Evolutionary conservation across 2,888 invertebrate species (phyloP).

Genomic region (Conops quadrifasciatus): DNA sequence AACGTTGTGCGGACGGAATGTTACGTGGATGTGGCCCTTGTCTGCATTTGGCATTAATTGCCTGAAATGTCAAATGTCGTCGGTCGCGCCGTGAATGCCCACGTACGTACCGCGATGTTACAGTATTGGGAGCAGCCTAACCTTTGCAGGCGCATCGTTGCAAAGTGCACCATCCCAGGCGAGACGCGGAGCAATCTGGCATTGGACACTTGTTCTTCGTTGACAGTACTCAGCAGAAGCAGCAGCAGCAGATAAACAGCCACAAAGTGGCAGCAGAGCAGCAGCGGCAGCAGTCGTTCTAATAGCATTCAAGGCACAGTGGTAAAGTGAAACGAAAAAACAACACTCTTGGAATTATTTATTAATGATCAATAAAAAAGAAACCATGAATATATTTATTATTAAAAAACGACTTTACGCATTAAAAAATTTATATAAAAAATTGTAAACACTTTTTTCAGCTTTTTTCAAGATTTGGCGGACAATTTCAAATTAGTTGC

Average conservation of each 20-base stretch:
- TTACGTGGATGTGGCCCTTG: constrained; percentile 32
- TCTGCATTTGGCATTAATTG: constrained; percentile 52
- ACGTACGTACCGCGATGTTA: constrained; percentile 35
- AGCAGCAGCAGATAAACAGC: constrained; percentile 16
- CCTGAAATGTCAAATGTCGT: constrained; percentile 45
- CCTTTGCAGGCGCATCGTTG: constrained; percentile 13
- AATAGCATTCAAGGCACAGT: neutral
- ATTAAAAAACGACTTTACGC: too few relatives aligned
- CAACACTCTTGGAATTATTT: too few relatives aligned
- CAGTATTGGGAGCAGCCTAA: constrained; percentile 24
- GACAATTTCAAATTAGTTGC: too few relatives aligned
- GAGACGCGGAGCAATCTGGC: neutral
- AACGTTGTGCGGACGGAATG: neutral
- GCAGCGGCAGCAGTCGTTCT: neutral
- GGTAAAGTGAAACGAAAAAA: too few relatives aligned
- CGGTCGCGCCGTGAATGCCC: constrained; percentile 37
- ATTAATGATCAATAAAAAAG: too few relatives aligned
- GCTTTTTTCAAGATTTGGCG: too few relatives aligned
- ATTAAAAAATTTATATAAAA: too few relatives aligned
- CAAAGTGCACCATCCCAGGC: constrained; percentile 12
- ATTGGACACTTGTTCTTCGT: constrained; percentile 16
- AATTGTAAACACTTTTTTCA: too few relatives aligned
- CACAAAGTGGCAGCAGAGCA: constrained; percentile 6
- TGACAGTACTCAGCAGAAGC: constrained; percentile 25
- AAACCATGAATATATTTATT: too few relatives aligned